A percentile compares a stretch with the other conserved stretches of the same genome.
These are phyloP conservation scores for Tachina fera DNA, from an alignment of 2,888 invertebrate species.

Conservation along the genomic window DNA sequence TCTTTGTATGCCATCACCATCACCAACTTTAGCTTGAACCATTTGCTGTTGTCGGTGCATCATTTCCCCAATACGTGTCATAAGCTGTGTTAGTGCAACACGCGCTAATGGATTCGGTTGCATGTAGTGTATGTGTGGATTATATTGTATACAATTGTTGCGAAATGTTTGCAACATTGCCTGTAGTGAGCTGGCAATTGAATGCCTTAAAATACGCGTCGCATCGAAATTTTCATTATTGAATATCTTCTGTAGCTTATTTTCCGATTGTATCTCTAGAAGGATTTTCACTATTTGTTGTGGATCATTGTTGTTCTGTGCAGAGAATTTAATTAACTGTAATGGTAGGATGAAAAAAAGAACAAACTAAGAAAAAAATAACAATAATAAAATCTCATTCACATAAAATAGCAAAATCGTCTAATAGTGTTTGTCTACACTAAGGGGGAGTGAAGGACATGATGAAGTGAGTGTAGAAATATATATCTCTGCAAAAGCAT, in stretches of 20 bases:
- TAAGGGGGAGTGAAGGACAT: background rate
- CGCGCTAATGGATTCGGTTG: slow-evolving; percentile 81
- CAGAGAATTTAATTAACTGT: slow-evolving; percentile 81
- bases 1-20: slow-evolving; percentile 7
- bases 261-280: slow-evolving; percentile 82
- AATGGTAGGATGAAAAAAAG: slow-evolving; percentile 56
- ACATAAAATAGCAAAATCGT: slow-evolving; percentile 29
- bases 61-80: slow-evolving; percentile 75
- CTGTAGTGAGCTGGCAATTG: slow-evolving; percentile 84
- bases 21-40: slow-evolving; percentile 73
- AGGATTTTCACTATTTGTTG: slow-evolving; percentile 79
- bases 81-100: slow-evolving; percentile 78
- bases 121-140: slow-evolving; percentile 83
- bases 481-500: too few species aligned
- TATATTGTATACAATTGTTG: slow-evolving; percentile 82
- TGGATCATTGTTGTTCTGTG: slow-evolving; percentile 76
- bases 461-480: background rate
- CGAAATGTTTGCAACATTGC: slow-evolving; percentile 83
- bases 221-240: slow-evolving; percentile 82
- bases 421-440: slow-evolving; percentile 4
- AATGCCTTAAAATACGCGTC: slow-evolving; percentile 83
- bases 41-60: slow-evolving; percentile 37
- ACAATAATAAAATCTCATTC: slow-evolving; percentile 4
- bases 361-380: slow-evolving; percentile 28
- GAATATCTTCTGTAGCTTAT: slow-evolving; percentile 83